Evolutionary conservation across 2,113 vertebrate genomes (phyloP).

Genomic region (Notothenia coriiceps): DNA sequence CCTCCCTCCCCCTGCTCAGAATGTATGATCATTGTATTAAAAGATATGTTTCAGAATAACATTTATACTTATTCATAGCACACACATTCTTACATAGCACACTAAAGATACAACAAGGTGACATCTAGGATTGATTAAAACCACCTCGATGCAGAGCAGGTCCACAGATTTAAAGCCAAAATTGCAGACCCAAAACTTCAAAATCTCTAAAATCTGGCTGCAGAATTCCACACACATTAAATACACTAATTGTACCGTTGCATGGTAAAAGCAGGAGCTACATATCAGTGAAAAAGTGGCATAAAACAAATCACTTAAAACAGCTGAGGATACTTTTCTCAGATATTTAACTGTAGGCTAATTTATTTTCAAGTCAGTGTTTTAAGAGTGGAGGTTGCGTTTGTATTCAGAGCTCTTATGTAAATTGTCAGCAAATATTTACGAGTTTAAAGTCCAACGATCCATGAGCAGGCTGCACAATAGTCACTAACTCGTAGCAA

Average conservation of each 20-base stretch:
- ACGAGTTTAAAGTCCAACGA: not conserved
- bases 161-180: not conserved
- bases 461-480: not conserved
- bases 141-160: not conserved
- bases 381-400: not conserved
- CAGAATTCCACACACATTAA: not conserved
- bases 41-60: too few relatives aligned
- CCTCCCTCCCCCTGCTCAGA: too few relatives aligned
- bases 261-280: not conserved
- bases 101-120: not conserved
- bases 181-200: not conserved
- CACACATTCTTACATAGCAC: too few relatives aligned
- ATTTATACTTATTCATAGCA: too few relatives aligned
- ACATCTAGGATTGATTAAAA: not conserved
- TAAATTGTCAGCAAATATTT: not conserved
- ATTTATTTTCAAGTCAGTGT: not conserved
- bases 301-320: not conserved
- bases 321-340: not conserved
- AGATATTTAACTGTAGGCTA: not conserved
- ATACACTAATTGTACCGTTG: not conserved
- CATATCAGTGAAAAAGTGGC: not conserved
- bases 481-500: not conserved
- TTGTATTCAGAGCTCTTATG: constrained; percentile 8
- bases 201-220: not conserved
- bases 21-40: too few relatives aligned